Conservation (phyloP, 2,113 vertebrate genomes). For the Rallus limicola region DNA sequence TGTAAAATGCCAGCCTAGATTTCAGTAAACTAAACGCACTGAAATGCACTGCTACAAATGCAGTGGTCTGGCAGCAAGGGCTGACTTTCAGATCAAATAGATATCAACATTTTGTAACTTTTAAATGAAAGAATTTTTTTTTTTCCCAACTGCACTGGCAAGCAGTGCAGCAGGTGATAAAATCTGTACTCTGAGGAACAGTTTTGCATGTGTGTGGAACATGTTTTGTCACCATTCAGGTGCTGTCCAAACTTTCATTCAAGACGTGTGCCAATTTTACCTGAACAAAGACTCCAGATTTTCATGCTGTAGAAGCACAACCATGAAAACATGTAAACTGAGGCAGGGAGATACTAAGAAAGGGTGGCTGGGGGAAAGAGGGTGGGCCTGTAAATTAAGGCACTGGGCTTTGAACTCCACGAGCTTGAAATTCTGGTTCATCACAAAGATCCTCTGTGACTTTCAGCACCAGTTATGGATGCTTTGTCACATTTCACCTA, state of each 20-base stretch:
- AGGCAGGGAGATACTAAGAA: not conserved
- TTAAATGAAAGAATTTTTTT: not conserved
- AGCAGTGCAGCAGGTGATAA: not conserved
- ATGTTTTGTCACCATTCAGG: not conserved
- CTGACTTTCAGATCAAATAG: slow-evolving; percentile 16
- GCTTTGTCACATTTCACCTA: not conserved
- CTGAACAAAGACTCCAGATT: not conserved
- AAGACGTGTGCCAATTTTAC: not conserved
- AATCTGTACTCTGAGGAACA: not conserved
- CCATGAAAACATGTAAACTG: not conserved
- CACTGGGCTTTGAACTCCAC: not conserved
- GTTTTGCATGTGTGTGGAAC: not conserved
- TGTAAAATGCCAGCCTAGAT: slow-evolving; percentile 41
- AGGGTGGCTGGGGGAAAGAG: not conserved
- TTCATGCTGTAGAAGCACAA: not conserved
- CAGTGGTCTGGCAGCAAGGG: not conserved
- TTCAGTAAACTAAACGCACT: not conserved
- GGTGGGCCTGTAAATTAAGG: not conserved
- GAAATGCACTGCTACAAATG: not conserved
- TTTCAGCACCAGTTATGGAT: not conserved
- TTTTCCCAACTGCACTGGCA: not conserved
- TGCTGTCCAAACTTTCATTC: not conserved
- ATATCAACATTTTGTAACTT: not conserved
- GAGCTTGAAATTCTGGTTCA: not conserved
- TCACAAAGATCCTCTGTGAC: not conserved